Conservation (phyloP, 2,888 invertebrate species). For the Drosophila putrida region DNA sequence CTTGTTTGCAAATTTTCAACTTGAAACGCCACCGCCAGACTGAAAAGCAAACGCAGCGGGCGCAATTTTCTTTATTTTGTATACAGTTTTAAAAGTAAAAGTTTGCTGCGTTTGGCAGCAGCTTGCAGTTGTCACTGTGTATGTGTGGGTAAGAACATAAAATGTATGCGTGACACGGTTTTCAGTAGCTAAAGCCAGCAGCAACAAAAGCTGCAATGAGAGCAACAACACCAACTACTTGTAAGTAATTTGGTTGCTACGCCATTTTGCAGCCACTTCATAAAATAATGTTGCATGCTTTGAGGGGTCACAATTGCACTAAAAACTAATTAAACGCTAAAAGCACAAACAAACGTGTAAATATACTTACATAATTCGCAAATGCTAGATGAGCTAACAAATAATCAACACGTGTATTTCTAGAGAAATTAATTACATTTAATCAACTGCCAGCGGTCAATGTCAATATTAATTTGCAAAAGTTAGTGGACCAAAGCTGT, state of each 20-base stretch:
- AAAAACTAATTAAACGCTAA: slow-evolving; percentile 52
- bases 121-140: slow-evolving; percentile 53
- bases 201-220: slow-evolving; percentile 17
- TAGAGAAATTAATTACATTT: slow-evolving; percentile 74
- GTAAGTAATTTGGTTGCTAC: slow-evolving; percentile 25
- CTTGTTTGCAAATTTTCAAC: slow-evolving; percentile 78
- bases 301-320: slow-evolving; percentile 30
- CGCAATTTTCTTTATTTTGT: slow-evolving; percentile 41
- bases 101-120: slow-evolving; percentile 68
- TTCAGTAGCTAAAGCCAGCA: slow-evolving; percentile 43
- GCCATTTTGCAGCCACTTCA: slow-evolving; percentile 58
- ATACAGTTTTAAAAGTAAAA: slow-evolving; percentile 54
- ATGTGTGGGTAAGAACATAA: slow-evolving; percentile 44
- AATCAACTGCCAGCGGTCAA: slow-evolving; percentile 63
- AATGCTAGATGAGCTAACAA: slow-evolving; percentile 11
- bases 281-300: slow-evolving; percentile 48
- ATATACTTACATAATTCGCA: slow-evolving; percentile 16
- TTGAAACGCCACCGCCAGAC: slow-evolving; percentile 72
- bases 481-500: slow-evolving; percentile 50
- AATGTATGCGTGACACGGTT: slow-evolving; percentile 65
- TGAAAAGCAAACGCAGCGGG: slow-evolving; percentile 55
- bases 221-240: slow-evolving; percentile 23
- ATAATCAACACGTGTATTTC: slow-evolving; percentile 23
- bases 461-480: slow-evolving; percentile 71
- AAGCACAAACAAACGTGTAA: slow-evolving; percentile 24